Percentiles rank a stretch among this genome's conserved stretches.
Evolutionary conservation across 92 coral and sea anemone species (phyloP).

Genomic region (Palythoa grandis): DNA sequence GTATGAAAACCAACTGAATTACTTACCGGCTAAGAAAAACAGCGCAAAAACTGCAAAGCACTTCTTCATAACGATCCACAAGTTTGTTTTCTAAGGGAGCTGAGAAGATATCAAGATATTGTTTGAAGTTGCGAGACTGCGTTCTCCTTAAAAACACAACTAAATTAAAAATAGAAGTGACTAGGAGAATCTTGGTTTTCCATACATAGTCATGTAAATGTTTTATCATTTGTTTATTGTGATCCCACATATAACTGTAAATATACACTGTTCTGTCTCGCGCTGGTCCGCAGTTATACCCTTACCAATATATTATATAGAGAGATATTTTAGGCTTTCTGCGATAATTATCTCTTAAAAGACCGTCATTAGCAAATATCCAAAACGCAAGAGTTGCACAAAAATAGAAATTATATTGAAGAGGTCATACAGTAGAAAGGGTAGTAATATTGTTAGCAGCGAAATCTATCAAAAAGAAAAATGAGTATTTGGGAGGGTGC

Average conservation of each 20-base stretch:
- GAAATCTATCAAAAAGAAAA: no score
- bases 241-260: not conserved
- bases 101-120: not conserved
- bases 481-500: no score
- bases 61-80: not conserved
- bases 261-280: not conserved
- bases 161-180: not conserved
- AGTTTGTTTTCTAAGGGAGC: not conserved
- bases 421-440: no score
- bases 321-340: no score
- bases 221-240: not conserved
- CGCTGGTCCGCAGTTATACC: not conserved
- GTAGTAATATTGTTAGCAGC: no score
- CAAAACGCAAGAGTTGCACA: no score
- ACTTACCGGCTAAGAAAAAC: conserved; percentile 11
- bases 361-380: no score
- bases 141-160: not conserved
- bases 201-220: not conserved
- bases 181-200: not conserved
- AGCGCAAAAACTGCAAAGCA: not conserved
- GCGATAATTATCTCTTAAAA: no score
- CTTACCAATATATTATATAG: no score
- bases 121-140: not conserved
- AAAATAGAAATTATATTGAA: no score
- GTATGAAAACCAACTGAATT: not conserved